Conservation (phyloP, 2,888 invertebrate species). For the Drosophila histrio region DNA sequence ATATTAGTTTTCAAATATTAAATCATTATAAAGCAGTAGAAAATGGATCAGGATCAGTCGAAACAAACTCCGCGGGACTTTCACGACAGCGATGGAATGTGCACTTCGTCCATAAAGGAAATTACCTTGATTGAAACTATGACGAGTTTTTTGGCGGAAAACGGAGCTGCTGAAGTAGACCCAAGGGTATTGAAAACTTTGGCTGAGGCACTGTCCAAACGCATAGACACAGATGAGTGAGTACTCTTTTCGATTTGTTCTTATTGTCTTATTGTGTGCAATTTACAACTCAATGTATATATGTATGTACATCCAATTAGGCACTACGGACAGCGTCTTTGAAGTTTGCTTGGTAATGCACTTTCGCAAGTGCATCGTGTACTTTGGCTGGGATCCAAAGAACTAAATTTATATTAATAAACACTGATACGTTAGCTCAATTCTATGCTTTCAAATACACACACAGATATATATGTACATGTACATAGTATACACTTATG, state of each 20-base stretch:
- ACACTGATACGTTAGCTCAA: slow-evolving; percentile 16
- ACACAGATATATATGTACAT: background rate
- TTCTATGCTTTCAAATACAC: background rate
- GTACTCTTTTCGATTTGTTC: slow-evolving; percentile 41
- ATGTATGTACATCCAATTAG: background rate
- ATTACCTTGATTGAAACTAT: slow-evolving; percentile 76
- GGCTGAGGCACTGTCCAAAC: slow-evolving; percentile 76
- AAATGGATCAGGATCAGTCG: slow-evolving; percentile 61
- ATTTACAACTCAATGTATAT: background rate
- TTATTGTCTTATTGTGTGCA: slow-evolving; percentile 33
- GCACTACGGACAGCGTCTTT: slow-evolving; percentile 17
- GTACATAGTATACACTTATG: no score
- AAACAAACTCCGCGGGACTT: slow-evolving; percentile 60
- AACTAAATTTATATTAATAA: slow-evolving; percentile 47
- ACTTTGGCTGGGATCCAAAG: slow-evolving; percentile 57
- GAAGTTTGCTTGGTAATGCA: slow-evolving; percentile 53
- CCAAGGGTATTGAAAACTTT: slow-evolving; percentile 68
- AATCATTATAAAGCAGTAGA: background rate
- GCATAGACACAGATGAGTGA: slow-evolving; percentile 70
- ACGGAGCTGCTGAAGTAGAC: slow-evolving; percentile 75
- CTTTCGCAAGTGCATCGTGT: slow-evolving; percentile 48
- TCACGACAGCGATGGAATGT: slow-evolving; percentile 41
- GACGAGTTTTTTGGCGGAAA: slow-evolving; percentile 78
- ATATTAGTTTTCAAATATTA: background rate
- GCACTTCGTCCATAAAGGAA: slow-evolving; percentile 69